Base-by-base conservation (phyloP, 2,113 vertebrate species). In the Fregata magnificens region DNA sequence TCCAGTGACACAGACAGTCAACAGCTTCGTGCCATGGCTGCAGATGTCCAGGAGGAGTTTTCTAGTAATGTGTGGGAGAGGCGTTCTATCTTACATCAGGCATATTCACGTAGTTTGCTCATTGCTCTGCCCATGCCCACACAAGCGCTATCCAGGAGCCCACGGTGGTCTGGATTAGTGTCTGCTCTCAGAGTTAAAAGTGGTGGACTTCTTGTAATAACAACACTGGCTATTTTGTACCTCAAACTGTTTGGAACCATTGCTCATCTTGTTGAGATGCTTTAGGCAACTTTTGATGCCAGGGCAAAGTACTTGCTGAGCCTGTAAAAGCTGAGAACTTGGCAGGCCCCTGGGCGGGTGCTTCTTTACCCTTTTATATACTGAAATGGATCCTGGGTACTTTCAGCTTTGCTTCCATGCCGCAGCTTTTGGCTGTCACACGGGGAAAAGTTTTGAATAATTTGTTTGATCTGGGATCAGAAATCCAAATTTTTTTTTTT, bases 51-150 rank as follows among this genome's bases (percentile, higher is more conserved):
- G 76, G 72, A 63, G 38, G 11, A 52, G 36, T 14, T 90, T 66
- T 36, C 66, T 13, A 12, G 90, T 6, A 4, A 10, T 0, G 10
- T 2, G 59, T 0, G 3, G 63, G 80, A 67, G 66, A 31, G 42
- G 32, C 3, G 10, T 20, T 10, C 2, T 7, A 47, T 49, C 71
- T 52, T n/a, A 6, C 13, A 5, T 9, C 52, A 28, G 63, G 42
- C 20, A 2, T 2, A 1, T 19, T 38, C 32, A 3, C 0, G 1
- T 13, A 1, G 5, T 14, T 47, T 53, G 62, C 49, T 67, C 11
- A 0, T 4, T 3, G 59, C 77, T 87, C 52, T 61, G 58, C 78
- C 50, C 3, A 0, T 19, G 73, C 17, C 65, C 61, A 5, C 32
- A 7, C 10, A 1, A 11, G 50, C 1, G 61, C 20, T 26, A 18